Conservation (phyloP, 2,888 invertebrate genomes). For the Sialis lutaria region DNA sequence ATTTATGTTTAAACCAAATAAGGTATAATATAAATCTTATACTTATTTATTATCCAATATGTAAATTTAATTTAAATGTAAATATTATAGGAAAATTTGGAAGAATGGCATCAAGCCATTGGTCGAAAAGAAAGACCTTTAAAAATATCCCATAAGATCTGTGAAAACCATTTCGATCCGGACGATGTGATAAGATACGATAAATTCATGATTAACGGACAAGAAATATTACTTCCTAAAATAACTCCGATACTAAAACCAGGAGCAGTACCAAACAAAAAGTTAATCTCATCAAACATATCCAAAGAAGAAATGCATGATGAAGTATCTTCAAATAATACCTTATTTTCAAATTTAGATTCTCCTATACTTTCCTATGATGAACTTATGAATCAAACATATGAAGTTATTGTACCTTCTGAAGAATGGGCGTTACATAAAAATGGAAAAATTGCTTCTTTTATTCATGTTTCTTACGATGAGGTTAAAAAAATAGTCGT, state of each 20-base stretch:
- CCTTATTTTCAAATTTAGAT: background rate
- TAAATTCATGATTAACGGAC: background rate
- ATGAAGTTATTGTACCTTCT: background rate
- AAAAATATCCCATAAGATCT: background rate
- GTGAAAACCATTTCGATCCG: slow-evolving; percentile 1
- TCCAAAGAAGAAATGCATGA: background rate
- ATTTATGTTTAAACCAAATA: slow-evolving; percentile 1
- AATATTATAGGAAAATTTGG: background rate
- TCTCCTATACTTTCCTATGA: background rate
- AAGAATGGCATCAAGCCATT: background rate
- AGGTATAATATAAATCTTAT: background rate
- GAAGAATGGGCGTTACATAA: slow-evolving; percentile 1
- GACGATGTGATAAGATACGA: background rate
- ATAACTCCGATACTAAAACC: background rate
- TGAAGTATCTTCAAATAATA: background rate
- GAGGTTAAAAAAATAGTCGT: background rate
- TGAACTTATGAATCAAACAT: background rate
- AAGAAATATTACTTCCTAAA: background rate
- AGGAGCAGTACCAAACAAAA: background rate
- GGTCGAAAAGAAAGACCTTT: background rate
- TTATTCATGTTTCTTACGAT: slow-evolving; percentile 1
- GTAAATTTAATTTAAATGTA: background rate
- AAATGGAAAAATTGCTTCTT: background rate
- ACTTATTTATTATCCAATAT: background rate
- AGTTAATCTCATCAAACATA: background rate